These are phyloP conservation scores for Leguminivora glycinivorella DNA, from an alignment of 1,140 invertebrate genomes.

Conservation along the genomic window DNA sequence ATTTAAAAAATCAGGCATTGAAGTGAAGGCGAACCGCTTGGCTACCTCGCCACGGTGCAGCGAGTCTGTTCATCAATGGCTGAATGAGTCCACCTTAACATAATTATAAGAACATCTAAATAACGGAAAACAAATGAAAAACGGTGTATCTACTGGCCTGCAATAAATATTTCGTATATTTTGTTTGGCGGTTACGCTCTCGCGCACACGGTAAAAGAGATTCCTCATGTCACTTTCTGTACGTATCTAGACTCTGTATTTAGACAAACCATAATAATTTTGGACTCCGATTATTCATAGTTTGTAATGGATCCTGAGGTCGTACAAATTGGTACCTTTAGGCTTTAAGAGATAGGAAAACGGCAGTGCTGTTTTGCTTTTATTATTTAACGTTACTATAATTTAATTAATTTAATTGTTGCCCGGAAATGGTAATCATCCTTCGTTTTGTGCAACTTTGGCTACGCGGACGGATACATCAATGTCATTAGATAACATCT, in stretches of 20 bases:
- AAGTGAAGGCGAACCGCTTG: too few relatives aligned
- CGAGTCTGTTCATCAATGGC: constrained; percentile 29
- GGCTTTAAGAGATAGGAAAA: background rate
- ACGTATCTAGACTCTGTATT: background rate
- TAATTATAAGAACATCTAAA: constrained; percentile 21
- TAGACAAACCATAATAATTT: background rate
- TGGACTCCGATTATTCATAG: background rate
- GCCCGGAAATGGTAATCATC: constrained; percentile 18
- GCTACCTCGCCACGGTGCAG: background rate
- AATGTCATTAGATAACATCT: constrained; percentile 28
- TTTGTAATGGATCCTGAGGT: background rate
- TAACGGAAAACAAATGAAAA: constrained; percentile 34
- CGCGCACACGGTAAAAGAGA: constrained; percentile 50
- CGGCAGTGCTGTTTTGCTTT: constrained; percentile 50
- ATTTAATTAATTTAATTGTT: constrained; percentile 32
- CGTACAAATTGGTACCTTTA: background rate
- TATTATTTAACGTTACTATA: constrained; percentile 55
- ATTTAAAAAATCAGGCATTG: too few relatives aligned
- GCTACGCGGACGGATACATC: constrained; percentile 9
- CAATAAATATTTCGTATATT: constrained; percentile 43
- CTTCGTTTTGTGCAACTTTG: constrained; percentile 22
- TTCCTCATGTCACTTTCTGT: background rate
- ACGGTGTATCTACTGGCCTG: constrained; percentile 18
- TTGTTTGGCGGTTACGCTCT: constrained; percentile 62
- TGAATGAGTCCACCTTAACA: constrained; percentile 26